Conservation (phyloP, 1,140 invertebrate species). For the Drosophila sp. region DNA sequence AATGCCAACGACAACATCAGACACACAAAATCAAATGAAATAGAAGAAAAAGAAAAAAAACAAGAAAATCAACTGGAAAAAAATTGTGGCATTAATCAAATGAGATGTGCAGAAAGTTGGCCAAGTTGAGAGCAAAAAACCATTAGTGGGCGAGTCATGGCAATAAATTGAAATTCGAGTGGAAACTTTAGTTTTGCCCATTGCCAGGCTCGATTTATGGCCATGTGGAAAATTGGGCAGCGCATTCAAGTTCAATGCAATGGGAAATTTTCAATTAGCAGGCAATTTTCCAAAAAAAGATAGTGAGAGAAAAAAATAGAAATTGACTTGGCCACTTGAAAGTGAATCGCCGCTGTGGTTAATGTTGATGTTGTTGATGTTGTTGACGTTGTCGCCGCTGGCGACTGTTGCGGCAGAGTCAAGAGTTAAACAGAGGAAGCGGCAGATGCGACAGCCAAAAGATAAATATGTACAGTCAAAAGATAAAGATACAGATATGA, state of each 20-base stretch:
- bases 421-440: slow-evolving; percentile 51
- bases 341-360: slow-evolving; percentile 57
- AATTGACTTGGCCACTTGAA: slow-evolving; percentile 69
- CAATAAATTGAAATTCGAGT: slow-evolving; percentile 56
- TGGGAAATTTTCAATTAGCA: slow-evolving; percentile 72
- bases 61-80: slow-evolving; percentile 18
- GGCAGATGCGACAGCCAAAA: slow-evolving; percentile 20
- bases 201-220: slow-evolving; percentile 54
- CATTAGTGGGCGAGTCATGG: slow-evolving; percentile 48
- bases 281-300: slow-evolving; percentile 20
- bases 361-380: slow-evolving; percentile 3
- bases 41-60: slow-evolving; percentile 3
- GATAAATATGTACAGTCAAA: slow-evolving; percentile 19
- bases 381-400: slow-evolving; percentile 21
- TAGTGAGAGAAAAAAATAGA: slow-evolving; percentile 46
- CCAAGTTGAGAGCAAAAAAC: slow-evolving; percentile 10
- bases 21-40: slow-evolving; percentile 1
- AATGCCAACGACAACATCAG: not conserved
- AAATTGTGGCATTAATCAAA: slow-evolving; percentile 39
- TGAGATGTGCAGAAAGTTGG: slow-evolving; percentile 35
- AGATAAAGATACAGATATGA: slow-evolving; percentile 23
- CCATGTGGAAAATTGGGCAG: slow-evolving; percentile 32
- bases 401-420: slow-evolving; percentile 37
- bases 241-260: slow-evolving; percentile 74
- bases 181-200: slow-evolving; percentile 51